Evolutionary conservation across 2,113 vertebrate species (phyloP), one percentile per base, ranked within the genome.

Genomic region (Crocuta crocuta): DNA sequence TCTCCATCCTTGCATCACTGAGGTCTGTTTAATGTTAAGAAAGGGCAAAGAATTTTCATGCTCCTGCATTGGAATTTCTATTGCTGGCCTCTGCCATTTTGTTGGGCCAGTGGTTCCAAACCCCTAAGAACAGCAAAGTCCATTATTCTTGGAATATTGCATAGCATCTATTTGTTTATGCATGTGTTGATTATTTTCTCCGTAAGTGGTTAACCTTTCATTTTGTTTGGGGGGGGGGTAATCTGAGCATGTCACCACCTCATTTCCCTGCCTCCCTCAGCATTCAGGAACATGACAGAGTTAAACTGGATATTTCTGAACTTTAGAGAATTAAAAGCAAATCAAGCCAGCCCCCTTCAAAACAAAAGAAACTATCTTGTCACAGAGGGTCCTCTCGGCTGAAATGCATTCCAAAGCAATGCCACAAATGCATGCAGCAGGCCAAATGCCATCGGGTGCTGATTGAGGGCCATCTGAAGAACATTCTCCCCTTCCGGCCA

Each of bases 381-480:
- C 74, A 10, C 68, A 31, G 10, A 87, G 50, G n/a, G 74, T 79
- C 48, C 50, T 74, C 23, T 86, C 45, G 16, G 89, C 43, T 48
- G 11, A 94, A 93, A 94, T 17, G 50, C 1, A 79, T 71, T 87
- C 96, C 94, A 89, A 97, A 97, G 92, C 71, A 71, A 91, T 50
- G 83, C 1, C 87, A 86, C 45, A 95, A 43, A 96, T 50, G 84
- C 87, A 92, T 19, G 26, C 33, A 61, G 23, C 94, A 63, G 91
- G 97, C 91, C 94, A 97, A 91, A 97, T 80, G 68, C 87, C 95
- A 68, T 89, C 31, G 1, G 92, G 97, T 81, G 94, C 91, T 97
- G 87, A 79, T 48, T 66, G 39, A 15, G 74, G 94, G 55, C 96
- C 96, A 70, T 97, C 33, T 50, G 74, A 71, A 83, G 92, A 81